Base-by-base conservation (phyloP, 2,888 invertebrate species). In the Automeris io region DNA sequence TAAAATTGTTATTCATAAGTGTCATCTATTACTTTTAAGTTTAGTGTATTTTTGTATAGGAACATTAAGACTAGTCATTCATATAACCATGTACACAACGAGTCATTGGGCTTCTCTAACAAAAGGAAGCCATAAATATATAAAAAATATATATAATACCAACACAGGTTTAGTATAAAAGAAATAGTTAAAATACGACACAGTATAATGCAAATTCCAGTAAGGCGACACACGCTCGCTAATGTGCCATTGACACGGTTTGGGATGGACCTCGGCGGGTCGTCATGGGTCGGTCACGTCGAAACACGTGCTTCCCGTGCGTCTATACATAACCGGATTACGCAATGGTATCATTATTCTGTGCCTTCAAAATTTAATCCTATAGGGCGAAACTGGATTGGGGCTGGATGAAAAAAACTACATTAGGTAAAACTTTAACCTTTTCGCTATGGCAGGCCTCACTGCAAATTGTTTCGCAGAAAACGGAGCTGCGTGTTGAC, bases 231-330 rank as follows among this genome's bases (percentile, higher is more conserved):
- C 39, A 39, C 33, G 36, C 33, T 9, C 33, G 13, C 33, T 40
- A 33, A 40, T 36, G 32, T 33, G 40, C 35, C 40, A 40, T 40
- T 40, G 40, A 40, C 40, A 36, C 36, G 33, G 33, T 36, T 40
- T 40, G 25, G 32, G 33, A 33, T 40, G 40, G 36, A 33, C 40
- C 18, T 33, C 22, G 25, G 13, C 33, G 36, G 21, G 25, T 18
- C 33, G 25, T 25, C 36, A 22, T 23, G 18, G 11, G 32, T 9
- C 23, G 32, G 33, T 33, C 40, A 40, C 40, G 40, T 40, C 26
- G 21, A 22, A 16, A 26, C 34, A 39, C 34, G 39, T 39, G 39
- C 34, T 33, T 34, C 18, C 7, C 25, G 21, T n/a, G 25, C 33
- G 33, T 33, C 33, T 16, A 25, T 38, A 38, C 33, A 26, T 33